A percentile compares a stretch with the other conserved stretches of the same genome.
Conservation (phyloP, 2,797 vertebrate genomes). For the Smutsia gigantea region DNA sequence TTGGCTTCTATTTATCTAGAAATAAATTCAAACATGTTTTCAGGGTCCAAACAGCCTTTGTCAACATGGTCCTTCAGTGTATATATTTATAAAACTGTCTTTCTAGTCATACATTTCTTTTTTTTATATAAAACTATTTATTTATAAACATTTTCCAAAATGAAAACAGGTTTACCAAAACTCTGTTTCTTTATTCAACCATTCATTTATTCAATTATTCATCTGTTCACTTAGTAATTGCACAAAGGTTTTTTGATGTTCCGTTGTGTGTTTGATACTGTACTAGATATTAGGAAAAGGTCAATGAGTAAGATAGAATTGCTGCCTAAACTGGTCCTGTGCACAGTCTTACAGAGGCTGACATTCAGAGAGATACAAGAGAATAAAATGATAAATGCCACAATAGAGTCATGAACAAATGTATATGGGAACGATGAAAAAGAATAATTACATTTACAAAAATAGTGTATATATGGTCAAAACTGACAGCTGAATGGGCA, state of each 20-base stretch:
- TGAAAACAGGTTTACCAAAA: slow-evolving; percentile 88
- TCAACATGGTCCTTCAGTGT: not conserved
- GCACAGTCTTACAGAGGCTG: not conserved
- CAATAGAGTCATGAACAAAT: not conserved
- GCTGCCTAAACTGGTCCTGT: not conserved
- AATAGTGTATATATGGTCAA: not conserved
- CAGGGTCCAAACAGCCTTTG: not conserved
- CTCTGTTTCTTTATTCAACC: not conserved
- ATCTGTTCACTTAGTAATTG: not conserved
- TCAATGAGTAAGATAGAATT: not conserved
- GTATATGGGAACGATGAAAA: not conserved
- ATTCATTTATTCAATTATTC: not conserved
- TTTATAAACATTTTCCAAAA: no score
- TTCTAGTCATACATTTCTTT: not conserved
- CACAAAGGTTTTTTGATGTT: not conserved
- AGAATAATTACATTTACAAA: slow-evolving; percentile 1
- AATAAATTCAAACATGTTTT: not conserved
- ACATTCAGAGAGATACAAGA: not conserved
- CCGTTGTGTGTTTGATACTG: not conserved
- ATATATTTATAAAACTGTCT: no score
- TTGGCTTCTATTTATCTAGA: not conserved
- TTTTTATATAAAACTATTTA: slow-evolving; percentile 87
- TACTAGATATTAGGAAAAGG: not conserved
- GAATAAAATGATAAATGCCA: slow-evolving; percentile 20
- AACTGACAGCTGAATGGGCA: not conserved